These are phyloP conservation scores for Peribatodes rhomboidaria DNA, from an alignment of 2,888 invertebrate genomes.

Conservation along the genomic window DNA sequence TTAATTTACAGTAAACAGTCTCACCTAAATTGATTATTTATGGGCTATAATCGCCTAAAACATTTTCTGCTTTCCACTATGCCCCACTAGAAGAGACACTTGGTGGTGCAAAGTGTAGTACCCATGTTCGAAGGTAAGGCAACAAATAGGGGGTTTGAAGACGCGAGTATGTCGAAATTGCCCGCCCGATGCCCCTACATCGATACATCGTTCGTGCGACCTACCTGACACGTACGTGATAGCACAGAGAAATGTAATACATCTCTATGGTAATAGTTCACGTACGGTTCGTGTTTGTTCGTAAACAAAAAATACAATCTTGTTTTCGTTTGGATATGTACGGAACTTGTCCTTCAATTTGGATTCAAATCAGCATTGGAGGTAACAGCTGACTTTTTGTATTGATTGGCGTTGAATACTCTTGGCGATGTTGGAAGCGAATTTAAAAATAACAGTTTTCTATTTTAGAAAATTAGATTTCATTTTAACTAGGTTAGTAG, in stretches of 20 bases:
- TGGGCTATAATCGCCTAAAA: no score
- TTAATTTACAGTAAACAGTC: no score
- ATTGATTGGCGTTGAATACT: not conserved
- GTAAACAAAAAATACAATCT: constrained; percentile 42
- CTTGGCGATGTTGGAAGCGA: not conserved
- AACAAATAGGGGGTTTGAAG: constrained; percentile 75
- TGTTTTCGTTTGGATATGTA: constrained; percentile 36
- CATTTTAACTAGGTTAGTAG: not conserved
- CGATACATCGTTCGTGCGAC: constrained; percentile 46
- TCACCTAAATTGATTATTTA: no score
- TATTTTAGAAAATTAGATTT: no score
- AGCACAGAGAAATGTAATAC: constrained; percentile 44
- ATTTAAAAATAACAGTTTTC: no score
- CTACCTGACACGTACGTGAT: constrained; percentile 49
- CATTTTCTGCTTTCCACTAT: no score
- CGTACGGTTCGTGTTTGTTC: constrained; percentile 39
- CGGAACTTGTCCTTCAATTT: constrained; percentile 21
- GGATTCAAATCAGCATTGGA: constrained; percentile 20
- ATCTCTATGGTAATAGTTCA: constrained; percentile 47
- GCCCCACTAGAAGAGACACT: no score
- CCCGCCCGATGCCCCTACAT: constrained; percentile 49
- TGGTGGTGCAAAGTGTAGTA: no score
- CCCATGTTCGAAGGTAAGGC: constrained; percentile 57
- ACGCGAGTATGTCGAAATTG: constrained; percentile 69
- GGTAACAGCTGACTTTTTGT: constrained; percentile 6